These are phyloP conservation scores for Chaetophractus vellerosus DNA, from an alignment of 2,797 vertebrate species.

Conservation along the genomic window DNA sequence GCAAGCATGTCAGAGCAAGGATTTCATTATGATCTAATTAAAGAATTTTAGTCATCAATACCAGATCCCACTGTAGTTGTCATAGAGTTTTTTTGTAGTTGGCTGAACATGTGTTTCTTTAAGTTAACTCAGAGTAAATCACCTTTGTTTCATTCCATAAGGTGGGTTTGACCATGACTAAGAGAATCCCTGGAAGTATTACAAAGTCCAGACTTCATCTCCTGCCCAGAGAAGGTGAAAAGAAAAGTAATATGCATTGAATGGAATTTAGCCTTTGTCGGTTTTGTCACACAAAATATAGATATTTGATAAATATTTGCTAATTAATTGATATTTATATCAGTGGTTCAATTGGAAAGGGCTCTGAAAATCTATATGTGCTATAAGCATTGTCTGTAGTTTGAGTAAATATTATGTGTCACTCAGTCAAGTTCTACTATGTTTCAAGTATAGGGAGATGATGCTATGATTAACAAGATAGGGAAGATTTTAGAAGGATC, in stretches of 20 bases:
- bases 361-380: not conserved
- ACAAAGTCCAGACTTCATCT: not conserved
- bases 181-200: not conserved
- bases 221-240: not conserved
- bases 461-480: not conserved
- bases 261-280: not conserved
- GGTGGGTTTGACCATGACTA: not conserved
- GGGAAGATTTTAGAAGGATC: not conserved
- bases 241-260: not conserved
- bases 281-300: not conserved
- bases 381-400: not conserved
- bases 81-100: not conserved
- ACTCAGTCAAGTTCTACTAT: not conserved
- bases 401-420: not conserved
- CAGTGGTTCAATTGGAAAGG: not conserved
- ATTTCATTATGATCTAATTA: not conserved
- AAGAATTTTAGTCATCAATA: not conserved
- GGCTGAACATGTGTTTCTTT: not conserved
- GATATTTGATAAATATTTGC: not conserved
- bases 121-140: not conserved
- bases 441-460: not conserved
- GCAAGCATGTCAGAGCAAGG: not conserved
- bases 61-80: not conserved
- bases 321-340: not conserved
- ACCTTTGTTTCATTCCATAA: not conserved